These are phyloP conservation scores for Cephus cinctus DNA, from an alignment of 1,140 invertebrate genomes.

Conservation along the genomic window DNA sequence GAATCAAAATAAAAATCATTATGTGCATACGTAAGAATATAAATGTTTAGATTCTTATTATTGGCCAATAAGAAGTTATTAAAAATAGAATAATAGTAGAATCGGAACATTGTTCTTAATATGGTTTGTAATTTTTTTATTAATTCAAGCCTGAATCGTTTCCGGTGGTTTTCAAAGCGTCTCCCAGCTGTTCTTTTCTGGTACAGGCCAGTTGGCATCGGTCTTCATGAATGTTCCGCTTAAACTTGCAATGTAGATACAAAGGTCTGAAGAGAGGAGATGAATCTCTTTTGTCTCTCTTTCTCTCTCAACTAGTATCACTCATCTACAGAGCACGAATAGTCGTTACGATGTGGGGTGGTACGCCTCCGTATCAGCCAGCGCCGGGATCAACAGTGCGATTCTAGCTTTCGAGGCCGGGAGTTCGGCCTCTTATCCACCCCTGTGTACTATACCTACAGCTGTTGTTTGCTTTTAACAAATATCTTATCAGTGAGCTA, in stretches of 20 bases:
- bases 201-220: no score
- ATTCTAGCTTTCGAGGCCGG: slow-evolving; percentile 40
- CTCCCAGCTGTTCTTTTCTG: neutral
- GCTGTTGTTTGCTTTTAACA: slow-evolving; percentile 2
- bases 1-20: no score
- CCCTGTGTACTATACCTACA: slow-evolving; percentile 12
- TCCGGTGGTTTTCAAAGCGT: no score
- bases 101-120: no score
- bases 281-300: no score
- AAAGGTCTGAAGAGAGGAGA: no score
- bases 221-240: no score
- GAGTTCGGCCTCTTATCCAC: slow-evolving; percentile 33
- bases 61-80: no score
- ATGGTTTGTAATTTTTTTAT: no score
- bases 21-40: neutral
- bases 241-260: no score
- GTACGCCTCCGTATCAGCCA: slow-evolving; percentile 29
- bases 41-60: neutral
- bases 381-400: slow-evolving; percentile 38
- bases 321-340: slow-evolving; percentile 4
- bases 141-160: no score
- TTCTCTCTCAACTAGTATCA: neutral
- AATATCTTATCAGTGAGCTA: neutral
- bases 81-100: no score
- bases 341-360: slow-evolving; percentile 21